Percentiles rank a stretch among this genome's conserved stretches.
Evolutionary conservation across 2,113 vertebrate species (phyloP).

Genomic region (Perca fluviatilis): DNA sequence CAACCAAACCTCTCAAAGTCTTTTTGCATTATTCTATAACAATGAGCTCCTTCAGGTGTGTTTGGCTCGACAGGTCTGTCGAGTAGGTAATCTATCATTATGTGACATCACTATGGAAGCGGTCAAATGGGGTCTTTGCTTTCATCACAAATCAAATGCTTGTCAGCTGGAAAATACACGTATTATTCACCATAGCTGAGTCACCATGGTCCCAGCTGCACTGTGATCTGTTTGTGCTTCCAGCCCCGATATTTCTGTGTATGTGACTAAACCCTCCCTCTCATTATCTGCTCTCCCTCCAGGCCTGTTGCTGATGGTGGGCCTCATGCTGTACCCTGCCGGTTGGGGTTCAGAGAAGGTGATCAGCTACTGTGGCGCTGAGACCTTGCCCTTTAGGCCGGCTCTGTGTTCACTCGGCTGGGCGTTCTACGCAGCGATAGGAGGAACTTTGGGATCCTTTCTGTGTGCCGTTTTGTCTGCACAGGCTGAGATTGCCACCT

Average conservation of each 20-base stretch:
- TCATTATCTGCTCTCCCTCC: conserved; percentile 43
- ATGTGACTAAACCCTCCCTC: conserved; percentile 40
- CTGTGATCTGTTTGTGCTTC: conserved; percentile 41
- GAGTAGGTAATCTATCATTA: conserved; percentile 21
- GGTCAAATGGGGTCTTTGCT: conserved; percentile 2
- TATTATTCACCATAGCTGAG: conserved; percentile 32
- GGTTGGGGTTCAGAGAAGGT: conserved; percentile 98
- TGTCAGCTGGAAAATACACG: conserved; percentile 28
- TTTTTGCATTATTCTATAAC: conserved; percentile 4
- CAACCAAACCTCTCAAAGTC: neutral
- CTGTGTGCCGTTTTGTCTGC: conserved; percentile 95
- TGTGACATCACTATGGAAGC: conserved; percentile 29
- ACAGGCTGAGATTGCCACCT: conserved; percentile 98
- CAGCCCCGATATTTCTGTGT: conserved; percentile 3
- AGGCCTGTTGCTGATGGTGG: conserved; percentile 97
- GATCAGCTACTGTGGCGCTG: conserved; percentile 89
- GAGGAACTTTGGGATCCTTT: conserved; percentile 93
- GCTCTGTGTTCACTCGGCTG: conserved; percentile 94
- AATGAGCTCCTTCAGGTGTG: conserved; percentile 16
- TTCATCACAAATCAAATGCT: conserved; percentile 38
- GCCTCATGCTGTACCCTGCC: conserved; percentile 96
- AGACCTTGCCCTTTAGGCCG: conserved; percentile 91
- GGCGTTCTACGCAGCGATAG: conserved; percentile 97
- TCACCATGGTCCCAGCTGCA: conserved; percentile 48
- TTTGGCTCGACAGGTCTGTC: neutral